Evolutionary conservation across 2,113 vertebrate species (phyloP).

Genomic region (Lophius piscatorius): DNA sequence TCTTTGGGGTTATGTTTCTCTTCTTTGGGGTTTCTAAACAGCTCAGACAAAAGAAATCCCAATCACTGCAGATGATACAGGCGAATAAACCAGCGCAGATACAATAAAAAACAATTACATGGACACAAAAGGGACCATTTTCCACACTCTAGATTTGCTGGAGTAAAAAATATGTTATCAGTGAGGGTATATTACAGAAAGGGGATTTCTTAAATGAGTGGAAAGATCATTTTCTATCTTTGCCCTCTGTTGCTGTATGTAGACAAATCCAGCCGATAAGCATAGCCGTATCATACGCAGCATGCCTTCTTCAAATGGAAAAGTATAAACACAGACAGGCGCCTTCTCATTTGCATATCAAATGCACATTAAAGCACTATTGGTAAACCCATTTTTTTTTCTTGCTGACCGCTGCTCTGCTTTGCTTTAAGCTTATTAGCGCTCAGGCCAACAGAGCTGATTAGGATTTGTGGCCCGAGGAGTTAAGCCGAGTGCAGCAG

Average conservation of each 20-base stretch:
- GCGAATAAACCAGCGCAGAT: conserved; percentile 23
- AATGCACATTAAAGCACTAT: background rate
- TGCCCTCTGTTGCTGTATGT: conserved; percentile 11
- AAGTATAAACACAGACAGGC: background rate
- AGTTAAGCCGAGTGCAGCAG: conserved; percentile 47
- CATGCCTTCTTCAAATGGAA: conserved; percentile 10
- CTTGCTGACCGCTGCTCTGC: conserved; percentile 43
- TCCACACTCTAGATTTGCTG: conserved; percentile 18
- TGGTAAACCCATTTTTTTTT: conserved; percentile 20
- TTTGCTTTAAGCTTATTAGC: conserved; percentile 58
- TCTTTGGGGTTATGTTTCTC: conserved; percentile 60
- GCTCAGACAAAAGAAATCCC: conserved; percentile 52
- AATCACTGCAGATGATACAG: conserved; percentile 57
- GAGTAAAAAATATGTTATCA: conserved; percentile 37
- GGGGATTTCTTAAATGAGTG: conserved; percentile 40
- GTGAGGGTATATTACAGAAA: conserved; percentile 52
- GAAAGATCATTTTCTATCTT: conserved; percentile 28
- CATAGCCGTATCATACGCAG: conserved; percentile 14
- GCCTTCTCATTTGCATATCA: conserved; percentile 19
- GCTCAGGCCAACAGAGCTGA: conserved; percentile 51
- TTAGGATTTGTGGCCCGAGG: conserved; percentile 50
- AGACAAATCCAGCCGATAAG: conserved; percentile 17
- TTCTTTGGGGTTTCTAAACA: conserved; percentile 57
- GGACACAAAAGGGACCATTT: conserved; percentile 57
- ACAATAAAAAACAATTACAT: conserved; percentile 69